Evolutionary conservation across 2,888 invertebrate genomes (phyloP), one percentile per base, ranked within the genome.

Genomic region (Mystacides longicornis): DNA sequence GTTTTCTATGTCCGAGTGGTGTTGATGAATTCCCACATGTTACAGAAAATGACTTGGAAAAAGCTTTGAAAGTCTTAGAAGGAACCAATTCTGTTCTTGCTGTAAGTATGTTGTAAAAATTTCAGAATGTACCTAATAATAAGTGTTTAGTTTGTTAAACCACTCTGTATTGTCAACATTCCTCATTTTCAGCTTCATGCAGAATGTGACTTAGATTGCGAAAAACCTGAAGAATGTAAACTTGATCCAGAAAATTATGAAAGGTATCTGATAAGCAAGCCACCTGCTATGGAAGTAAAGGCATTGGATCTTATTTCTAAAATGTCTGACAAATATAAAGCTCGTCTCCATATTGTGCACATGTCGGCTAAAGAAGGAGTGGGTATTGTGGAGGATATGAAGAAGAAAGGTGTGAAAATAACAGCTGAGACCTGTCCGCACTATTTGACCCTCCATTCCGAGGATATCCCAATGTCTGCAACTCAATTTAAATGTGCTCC

Each of bases 391-490:
- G 33, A 67, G 75, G 49, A 79, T 80, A 1, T 79, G 81, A 51
- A 63, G 21, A 69, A 65, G 1, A 75, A 74, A 65, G 79, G 80
- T 3, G 76, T 73, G 0, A 79, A 78, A 1, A 70, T 87, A 56
- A 84, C 85, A 0, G 83, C 81, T 0, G 87, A 87, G 68, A 88
- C 87, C 1, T 87, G 87, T 65, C 83, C 85, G 62, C 88, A 87
- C 67, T 87, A 87, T 67, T 70, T 88, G 22, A 74, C 78, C 1
- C 69, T 88, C 23, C 72, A 74, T 45, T 77, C 86, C 0, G 84
- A 85, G 62, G 73, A 82, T 52, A 77, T 88, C 23, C 82, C 82
- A 3, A 73, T 78, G 31, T 78, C 78, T 2, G 80, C 73, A 21
- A 86, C 86, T 23, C 81, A 87, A 66, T 87, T 77, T 64, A 88